These are phyloP conservation scores for Caenorhabditis tropicalis DNA, from an alignment of 1,140 invertebrate genomes.

Conservation along the genomic window DNA sequence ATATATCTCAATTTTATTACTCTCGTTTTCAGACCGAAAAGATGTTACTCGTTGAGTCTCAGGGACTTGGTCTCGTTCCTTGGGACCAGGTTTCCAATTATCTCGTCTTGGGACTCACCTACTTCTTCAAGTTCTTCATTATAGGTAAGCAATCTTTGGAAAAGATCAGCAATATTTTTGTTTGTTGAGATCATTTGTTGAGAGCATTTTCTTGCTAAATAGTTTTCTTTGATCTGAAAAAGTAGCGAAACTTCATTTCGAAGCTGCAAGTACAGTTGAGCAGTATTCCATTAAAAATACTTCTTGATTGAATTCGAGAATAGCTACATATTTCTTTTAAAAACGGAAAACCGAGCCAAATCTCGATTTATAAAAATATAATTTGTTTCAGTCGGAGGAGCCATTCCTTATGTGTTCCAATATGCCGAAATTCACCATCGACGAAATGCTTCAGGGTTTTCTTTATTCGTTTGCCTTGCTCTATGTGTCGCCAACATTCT, in stretches of 20 bases:
- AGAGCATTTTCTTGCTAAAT: too few relatives aligned
- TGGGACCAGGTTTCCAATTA: slow-evolving; percentile 46
- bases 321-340: too few relatives aligned
- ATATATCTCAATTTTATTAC: background rate
- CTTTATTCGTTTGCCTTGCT: slow-evolving; percentile 91
- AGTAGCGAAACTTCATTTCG: too few relatives aligned
- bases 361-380: background rate
- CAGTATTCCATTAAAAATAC: too few relatives aligned
- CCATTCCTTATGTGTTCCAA: slow-evolving; percentile 72
- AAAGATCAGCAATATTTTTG: background rate
- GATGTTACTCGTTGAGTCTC: slow-evolving; percentile 54
- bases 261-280: too few relatives aligned
- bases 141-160: slow-evolving; percentile 41
- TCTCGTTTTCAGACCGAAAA: slow-evolving; percentile 22
- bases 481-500: slow-evolving; percentile 93
- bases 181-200: slow-evolving; percentile 16
- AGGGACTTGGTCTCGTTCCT: slow-evolving; percentile 53
- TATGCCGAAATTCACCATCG: slow-evolving; percentile 59
- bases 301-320: too few relatives aligned
- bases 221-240: too few relatives aligned
- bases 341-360: background rate
- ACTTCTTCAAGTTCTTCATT: slow-evolving; percentile 54
- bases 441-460: slow-evolving; percentile 80
- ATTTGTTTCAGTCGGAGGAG: slow-evolving; percentile 53
- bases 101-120: slow-evolving; percentile 12